Evolutionary conservation across 2,888 invertebrate genomes (phyloP).

Genomic region (Sinotaia quadrata): DNA sequence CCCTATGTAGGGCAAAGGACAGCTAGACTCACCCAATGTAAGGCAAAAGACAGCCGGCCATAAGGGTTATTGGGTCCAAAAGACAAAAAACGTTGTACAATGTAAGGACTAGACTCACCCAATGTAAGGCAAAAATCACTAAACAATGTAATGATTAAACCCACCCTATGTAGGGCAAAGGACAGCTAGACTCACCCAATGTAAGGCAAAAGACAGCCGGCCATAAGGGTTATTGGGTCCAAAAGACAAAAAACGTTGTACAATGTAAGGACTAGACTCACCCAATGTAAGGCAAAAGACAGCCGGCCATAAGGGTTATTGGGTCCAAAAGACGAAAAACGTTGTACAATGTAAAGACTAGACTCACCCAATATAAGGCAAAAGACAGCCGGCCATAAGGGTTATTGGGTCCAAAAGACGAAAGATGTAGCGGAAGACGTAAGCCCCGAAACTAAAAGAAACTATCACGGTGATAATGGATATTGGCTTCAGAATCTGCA

Average conservation of each 20-base stretch:
- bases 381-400: conserved; percentile 55
- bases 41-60: too few relatives aligned
- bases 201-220: too few relatives aligned
- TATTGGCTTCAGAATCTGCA: conserved; percentile 84
- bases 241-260: conserved; percentile 90
- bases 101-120: background rate
- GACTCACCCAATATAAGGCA: conserved; percentile 63
- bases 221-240: too few relatives aligned
- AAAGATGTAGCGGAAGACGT: conserved; percentile 92
- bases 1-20: too few relatives aligned
- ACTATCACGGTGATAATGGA: conserved; percentile 85
- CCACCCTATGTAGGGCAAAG: too few relatives aligned
- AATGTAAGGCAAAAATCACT: too few relatives aligned
- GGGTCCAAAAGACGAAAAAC: conserved; percentile 87
- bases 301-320: conserved; percentile 53
- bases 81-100: too few relatives aligned
- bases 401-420: conserved; percentile 80
- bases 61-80: too few relatives aligned
- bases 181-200: too few relatives aligned
- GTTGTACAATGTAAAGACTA: conserved; percentile 77
- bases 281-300: conserved; percentile 64
- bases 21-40: too few relatives aligned
- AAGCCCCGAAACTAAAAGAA: conserved; percentile 88
- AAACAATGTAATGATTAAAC: too few relatives aligned
- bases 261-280: background rate